Percentiles rank a stretch among this genome's conserved stretches.
Evolutionary conservation across 2,113 vertebrate genomes (phyloP).

Genomic region (Oncorhynchus nerka): DNA sequence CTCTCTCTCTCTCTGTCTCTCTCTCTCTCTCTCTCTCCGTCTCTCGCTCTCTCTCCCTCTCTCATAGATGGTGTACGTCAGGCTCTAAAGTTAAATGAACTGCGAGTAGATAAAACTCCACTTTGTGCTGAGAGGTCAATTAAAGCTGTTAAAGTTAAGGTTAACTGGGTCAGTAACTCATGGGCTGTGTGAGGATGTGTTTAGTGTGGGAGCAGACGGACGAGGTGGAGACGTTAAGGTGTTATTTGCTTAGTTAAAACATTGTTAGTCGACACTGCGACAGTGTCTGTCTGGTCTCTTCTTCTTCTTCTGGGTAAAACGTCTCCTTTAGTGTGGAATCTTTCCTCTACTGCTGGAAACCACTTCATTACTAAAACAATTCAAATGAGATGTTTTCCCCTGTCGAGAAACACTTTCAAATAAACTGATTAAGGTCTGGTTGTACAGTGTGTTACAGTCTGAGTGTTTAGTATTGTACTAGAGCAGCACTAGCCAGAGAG

Average conservation of each 20-base stretch:
- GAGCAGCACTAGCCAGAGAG: not conserved
- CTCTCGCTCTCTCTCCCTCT: not conserved
- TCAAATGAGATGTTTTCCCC: too few relatives aligned
- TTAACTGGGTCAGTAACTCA: not conserved
- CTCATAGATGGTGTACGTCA: not conserved
- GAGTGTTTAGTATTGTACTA: not conserved
- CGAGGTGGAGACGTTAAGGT: not conserved
- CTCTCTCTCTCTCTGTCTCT: too few relatives aligned
- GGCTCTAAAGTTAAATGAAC: not conserved
- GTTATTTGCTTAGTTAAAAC: not conserved
- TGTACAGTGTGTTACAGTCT: too few relatives aligned
- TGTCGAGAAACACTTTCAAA: not conserved
- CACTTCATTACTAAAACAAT: too few relatives aligned
- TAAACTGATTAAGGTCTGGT: not conserved
- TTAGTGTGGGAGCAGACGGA: not conserved
- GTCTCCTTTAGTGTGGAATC: too few relatives aligned
- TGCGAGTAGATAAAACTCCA: not conserved
- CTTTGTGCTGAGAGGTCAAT: not conserved
- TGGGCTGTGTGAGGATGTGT: not conserved
- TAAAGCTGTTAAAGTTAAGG: too few relatives aligned
- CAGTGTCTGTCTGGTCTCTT: not conserved
- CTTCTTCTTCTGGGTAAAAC: too few relatives aligned
- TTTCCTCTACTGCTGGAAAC: too few relatives aligned
- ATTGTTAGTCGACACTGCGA: not conserved
- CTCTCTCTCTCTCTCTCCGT: too few relatives aligned